Percentiles rank a stretch among this genome's conserved stretches.
phyloP scores from a whole-genome alignment of 2,888 invertebrate species.

The Eurois occulta region DNA sequence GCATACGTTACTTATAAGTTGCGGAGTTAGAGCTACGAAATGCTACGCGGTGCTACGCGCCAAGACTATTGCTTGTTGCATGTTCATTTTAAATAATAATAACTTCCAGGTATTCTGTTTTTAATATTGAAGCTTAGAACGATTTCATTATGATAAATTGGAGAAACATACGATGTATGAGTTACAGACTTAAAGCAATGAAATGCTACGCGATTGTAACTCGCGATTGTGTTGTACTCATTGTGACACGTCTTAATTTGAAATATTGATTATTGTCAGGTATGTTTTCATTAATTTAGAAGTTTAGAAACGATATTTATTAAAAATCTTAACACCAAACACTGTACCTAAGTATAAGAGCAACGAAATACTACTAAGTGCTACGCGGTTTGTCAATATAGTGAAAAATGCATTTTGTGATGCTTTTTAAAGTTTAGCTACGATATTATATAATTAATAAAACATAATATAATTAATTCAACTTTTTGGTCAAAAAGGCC shows the following conservation, averaged over 20 bases:
- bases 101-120: not conserved
- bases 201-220: not conserved
- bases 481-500: not conserved
- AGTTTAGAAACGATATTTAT: not conserved
- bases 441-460: no score
- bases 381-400: not conserved
- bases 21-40: not conserved
- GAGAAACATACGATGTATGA: not conserved
- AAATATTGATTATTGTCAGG: not conserved
- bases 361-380: not conserved
- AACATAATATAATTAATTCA: not conserved
- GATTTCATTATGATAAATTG: not conserved
- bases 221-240: no score
- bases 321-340: not conserved
- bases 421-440: not conserved
- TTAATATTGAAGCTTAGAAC: not conserved
- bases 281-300: not conserved
- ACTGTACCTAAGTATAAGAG: not conserved
- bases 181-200: not conserved
- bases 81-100: not conserved
- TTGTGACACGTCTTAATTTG: not conserved
- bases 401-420: not conserved
- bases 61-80: not conserved
- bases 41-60: conserved; percentile 2
- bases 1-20: not conserved